Conservation (phyloP, 2,888 invertebrate genomes). For the Lysandra coridon region DNA sequence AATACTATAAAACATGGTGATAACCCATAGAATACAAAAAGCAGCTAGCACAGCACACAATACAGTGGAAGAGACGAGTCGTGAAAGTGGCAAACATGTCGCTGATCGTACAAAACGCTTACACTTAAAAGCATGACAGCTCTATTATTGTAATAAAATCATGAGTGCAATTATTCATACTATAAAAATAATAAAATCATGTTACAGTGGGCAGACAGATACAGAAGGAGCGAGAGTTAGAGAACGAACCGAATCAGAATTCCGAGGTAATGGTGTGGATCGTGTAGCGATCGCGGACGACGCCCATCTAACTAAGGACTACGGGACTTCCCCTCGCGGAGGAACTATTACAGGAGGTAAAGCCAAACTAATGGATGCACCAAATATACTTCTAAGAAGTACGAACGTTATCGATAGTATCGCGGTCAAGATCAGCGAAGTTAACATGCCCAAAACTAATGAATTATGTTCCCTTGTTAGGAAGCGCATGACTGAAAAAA, state of each 20-base stretch:
- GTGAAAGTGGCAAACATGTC: slow-evolving; percentile 77
- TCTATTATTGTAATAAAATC: slow-evolving; percentile 73
- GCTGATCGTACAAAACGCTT: slow-evolving; percentile 77
- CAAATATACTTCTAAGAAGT: slow-evolving; percentile 69
- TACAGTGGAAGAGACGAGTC: slow-evolving; percentile 79
- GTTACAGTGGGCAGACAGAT: slow-evolving; percentile 64
- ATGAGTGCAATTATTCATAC: slow-evolving; percentile 71
- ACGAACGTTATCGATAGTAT: slow-evolving; percentile 59
- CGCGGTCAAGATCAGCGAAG: slow-evolving; percentile 72
- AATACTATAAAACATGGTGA: slow-evolving; percentile 75
- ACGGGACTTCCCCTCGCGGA: slow-evolving; percentile 57
- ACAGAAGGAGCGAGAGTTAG: slow-evolving; percentile 63
- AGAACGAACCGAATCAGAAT: slow-evolving; percentile 41
- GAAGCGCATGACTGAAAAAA: slow-evolving; percentile 73
- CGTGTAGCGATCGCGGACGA: slow-evolving; percentile 41
- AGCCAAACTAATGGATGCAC: slow-evolving; percentile 78
- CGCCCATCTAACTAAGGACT: slow-evolving; percentile 55
- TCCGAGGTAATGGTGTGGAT: slow-evolving; percentile 30
- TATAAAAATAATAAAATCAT: slow-evolving; percentile 49
- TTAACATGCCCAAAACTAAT: slow-evolving; percentile 79
- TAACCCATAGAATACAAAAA: slow-evolving; percentile 78
- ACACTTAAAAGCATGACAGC: slow-evolving; percentile 80
- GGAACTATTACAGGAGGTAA: slow-evolving; percentile 67
- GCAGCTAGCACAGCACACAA: slow-evolving; percentile 81
- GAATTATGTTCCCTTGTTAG: slow-evolving; percentile 77